phyloP scores from a whole-genome alignment of 1,140 invertebrate genomes.

The Trialeurodes vaporariorum region DNA sequence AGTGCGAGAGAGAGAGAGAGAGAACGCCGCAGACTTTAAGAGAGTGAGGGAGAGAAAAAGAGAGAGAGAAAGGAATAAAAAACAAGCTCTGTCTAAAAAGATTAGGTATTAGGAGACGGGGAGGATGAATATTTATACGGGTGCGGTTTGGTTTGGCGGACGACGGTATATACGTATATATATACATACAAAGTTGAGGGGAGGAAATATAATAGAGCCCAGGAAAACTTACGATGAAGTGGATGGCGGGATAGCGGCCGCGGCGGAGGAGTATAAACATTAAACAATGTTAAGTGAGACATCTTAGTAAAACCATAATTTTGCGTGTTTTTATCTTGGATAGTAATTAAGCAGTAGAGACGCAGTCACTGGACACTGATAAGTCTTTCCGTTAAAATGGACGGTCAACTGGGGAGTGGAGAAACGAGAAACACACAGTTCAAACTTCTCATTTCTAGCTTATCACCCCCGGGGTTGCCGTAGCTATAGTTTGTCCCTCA shows the following conservation, averaged over 20 bases:
- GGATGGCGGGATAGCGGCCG: too few relatives aligned
- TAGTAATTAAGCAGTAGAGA: neutral
- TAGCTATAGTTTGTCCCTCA: too few relatives aligned
- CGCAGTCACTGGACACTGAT: neutral
- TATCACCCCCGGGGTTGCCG: too few relatives aligned
- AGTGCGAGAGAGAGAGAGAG: too few relatives aligned
- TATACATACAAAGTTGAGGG: too few relatives aligned
- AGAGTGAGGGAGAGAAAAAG: neutral
- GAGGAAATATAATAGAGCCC: neutral
- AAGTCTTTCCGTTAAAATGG: neutral
- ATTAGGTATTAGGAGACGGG: neutral
- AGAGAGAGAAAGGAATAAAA: neutral
- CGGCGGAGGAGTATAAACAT: neutral
- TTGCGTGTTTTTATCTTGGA: neutral
- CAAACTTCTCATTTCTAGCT: neutral
- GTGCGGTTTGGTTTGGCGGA: too few relatives aligned
- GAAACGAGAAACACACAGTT: too few relatives aligned
- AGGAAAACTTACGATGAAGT: too few relatives aligned
- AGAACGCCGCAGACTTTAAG: too few relatives aligned
- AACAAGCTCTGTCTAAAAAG: neutral
- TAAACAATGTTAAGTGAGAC: neutral
- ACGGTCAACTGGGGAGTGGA: neutral
- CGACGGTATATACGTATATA: too few relatives aligned
- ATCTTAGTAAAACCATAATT: neutral
- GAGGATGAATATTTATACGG: neutral